A percentile compares a stretch with the other conserved stretches of the same genome.
Conservation (phyloP, 2,888 invertebrate species). For the Zhuqinia jingwanae region DNA sequence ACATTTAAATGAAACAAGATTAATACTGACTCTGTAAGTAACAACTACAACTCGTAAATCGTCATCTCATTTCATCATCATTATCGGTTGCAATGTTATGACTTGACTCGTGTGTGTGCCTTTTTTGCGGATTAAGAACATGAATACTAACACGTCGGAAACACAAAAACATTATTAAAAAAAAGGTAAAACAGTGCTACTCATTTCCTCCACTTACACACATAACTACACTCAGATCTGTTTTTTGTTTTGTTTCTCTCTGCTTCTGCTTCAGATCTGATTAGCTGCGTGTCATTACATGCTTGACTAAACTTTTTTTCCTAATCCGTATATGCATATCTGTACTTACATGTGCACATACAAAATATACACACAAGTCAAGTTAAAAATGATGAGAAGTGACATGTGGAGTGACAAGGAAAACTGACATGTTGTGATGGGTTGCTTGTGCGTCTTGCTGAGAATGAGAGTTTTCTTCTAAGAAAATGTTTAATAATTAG, state of each 20-base stretch:
- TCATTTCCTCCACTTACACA: no score
- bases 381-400: slow-evolving; percentile 68
- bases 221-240: no score
- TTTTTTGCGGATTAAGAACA: slow-evolving; percentile 50
- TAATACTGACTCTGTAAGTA: no score
- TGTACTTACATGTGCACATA: neutral
- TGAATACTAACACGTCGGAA: slow-evolving; percentile 33
- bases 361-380: neutral
- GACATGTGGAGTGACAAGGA: slow-evolving; percentile 70
- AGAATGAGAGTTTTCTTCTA: neutral
- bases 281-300: slow-evolving; percentile 62
- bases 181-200: neutral
- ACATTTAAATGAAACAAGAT: no score
- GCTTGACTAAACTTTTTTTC: slow-evolving; percentile 23
- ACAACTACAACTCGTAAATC: neutral
- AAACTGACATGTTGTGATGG: slow-evolving; percentile 67
- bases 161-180: slow-evolving; percentile 33
- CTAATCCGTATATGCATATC: no score
- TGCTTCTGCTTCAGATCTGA: slow-evolving; percentile 50
- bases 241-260: slow-evolving; percentile 17
- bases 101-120: slow-evolving; percentile 31
- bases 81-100: slow-evolving; percentile 18
- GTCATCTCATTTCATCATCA: neutral
- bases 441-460: slow-evolving; percentile 1
- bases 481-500: slow-evolving; percentile 7